Evolutionary conservation across 2,888 invertebrate genomes (phyloP), one percentile per base, ranked within the genome.

Genomic region (Drosophila pegasa): DNA sequence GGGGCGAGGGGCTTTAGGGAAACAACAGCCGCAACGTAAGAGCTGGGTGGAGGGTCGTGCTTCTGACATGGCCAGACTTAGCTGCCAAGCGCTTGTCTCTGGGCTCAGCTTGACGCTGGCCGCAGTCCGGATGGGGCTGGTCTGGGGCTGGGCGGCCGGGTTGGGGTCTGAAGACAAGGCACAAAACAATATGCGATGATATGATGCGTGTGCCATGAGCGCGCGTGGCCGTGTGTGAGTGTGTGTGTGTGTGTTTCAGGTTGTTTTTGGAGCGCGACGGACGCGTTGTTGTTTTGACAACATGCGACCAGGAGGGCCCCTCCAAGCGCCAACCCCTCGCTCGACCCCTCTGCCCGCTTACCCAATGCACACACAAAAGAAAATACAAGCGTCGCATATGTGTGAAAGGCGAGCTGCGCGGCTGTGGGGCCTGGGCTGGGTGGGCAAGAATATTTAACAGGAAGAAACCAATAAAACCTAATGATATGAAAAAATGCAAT

Each of bases 401-500:
- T 77, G 77, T 25, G 18, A 45, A 18, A 1, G 33, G 20, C 14
- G 20, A 25, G 50, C 22, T 20, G 33, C 20, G 50, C 12, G 47
- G 29, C 18, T 31, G 16, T 29, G 47, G 22, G 47, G n/a, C 27
- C 8, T 20, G 33, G 33, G 33, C 35, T 50, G 33, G 38, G n/a
- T 48, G 59, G 74, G 74, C 62, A 75, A 58, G 70, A 79, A 86
- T 87, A 88, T 86, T 86, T 86, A 90, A 88, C 90, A 90, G 89
- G 89, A 90, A 90, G 89, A 90, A 89, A 88, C 91, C 90, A 90
- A 90, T 90, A 90, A 90, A 90, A 90, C 91, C 90, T 90, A 90
- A 90, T 91, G 90, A 90, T 90, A 91, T 90, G 90, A 90, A 90
- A 91, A 89, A 88, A 89, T 89, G 87, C 90, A 90, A 90, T 88